Conservation (phyloP, 2,113 vertebrate genomes). For the Hemiprocne comata region DNA sequence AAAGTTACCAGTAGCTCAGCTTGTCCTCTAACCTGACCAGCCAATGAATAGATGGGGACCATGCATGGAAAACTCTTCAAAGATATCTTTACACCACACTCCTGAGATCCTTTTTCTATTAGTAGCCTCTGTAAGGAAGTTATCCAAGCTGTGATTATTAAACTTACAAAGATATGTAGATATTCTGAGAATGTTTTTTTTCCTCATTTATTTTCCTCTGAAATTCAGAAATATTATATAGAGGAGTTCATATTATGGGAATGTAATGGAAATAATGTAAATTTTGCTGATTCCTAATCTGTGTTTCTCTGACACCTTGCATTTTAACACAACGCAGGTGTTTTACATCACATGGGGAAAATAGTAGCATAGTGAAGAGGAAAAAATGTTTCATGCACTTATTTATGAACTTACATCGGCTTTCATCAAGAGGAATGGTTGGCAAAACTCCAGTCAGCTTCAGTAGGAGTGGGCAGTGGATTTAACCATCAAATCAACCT, state of each 20-base stretch:
- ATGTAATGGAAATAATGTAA: not conserved
- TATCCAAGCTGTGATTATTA: not conserved
- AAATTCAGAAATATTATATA: not conserved
- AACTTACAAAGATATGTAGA: not conserved
- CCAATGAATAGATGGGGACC: not conserved
- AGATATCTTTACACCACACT: not conserved
- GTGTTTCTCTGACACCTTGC: conserved; percentile 5
- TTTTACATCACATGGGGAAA: conserved; percentile 14
- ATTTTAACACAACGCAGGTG: conserved; percentile 5
- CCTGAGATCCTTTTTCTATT: not conserved
- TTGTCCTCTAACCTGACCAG: not conserved
- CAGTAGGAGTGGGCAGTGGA: not conserved
- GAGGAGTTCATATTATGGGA: not conserved
- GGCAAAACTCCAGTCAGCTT: not conserved
- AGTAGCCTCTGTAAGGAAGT: not conserved
- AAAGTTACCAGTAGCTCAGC: not conserved
- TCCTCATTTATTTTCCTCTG: not conserved
- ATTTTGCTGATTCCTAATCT: not conserved
- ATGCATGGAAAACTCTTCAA: not conserved
- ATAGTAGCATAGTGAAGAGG: not conserved
- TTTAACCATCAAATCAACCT: conserved; percentile 6
- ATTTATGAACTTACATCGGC: conserved; percentile 32
- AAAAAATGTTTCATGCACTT: conserved; percentile 23
- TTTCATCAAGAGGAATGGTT: conserved; percentile 25
- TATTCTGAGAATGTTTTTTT: not conserved